Percentiles rank a stretch among this genome's conserved stretches.
Conservation (phyloP, 2,888 invertebrate species). For the Adelognathus sp. region DNA sequence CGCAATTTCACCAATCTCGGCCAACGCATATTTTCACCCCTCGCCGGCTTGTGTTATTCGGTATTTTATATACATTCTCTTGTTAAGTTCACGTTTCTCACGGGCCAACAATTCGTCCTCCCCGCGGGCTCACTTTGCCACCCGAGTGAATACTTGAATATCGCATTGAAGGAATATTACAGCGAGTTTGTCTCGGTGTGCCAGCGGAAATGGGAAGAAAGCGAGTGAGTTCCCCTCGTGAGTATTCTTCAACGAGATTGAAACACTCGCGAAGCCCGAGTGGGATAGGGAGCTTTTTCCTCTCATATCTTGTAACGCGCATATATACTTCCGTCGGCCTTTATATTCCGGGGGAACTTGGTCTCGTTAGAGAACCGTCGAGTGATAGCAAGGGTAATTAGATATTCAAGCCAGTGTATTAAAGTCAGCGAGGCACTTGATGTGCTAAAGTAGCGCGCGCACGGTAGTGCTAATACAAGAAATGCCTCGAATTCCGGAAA, state of each 20-base stretch:
- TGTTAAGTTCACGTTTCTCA: background rate
- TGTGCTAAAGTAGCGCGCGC: background rate
- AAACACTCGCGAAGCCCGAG: background rate
- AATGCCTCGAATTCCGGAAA: conserved; percentile 1
- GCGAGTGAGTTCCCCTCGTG: background rate
- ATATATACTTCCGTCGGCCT: conserved; percentile 2
- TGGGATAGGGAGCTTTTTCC: background rate
- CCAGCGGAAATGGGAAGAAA: background rate
- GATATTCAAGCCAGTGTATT: conserved; percentile 19
- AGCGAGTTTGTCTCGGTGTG: background rate
- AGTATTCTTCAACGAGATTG: background rate
- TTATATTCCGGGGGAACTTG: background rate
- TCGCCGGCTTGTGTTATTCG: too few species aligned
- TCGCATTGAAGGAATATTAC: background rate
- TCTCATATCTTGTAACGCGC: background rate
- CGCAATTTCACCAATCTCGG: background rate
- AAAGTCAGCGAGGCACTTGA: background rate
- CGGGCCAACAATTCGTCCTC: background rate
- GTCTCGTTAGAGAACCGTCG: conserved; percentile 25
- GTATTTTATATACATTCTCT: background rate
- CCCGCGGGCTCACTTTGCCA: background rate
- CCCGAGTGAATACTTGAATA: background rate
- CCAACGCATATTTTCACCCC: too few species aligned
- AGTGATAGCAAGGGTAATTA: conserved; percentile 36
- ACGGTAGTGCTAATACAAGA: background rate